A percentile compares a stretch with the other conserved stretches of the same genome.
Conservation (phyloP, 2,797 vertebrate species). For the Miichthys miiuy region DNA sequence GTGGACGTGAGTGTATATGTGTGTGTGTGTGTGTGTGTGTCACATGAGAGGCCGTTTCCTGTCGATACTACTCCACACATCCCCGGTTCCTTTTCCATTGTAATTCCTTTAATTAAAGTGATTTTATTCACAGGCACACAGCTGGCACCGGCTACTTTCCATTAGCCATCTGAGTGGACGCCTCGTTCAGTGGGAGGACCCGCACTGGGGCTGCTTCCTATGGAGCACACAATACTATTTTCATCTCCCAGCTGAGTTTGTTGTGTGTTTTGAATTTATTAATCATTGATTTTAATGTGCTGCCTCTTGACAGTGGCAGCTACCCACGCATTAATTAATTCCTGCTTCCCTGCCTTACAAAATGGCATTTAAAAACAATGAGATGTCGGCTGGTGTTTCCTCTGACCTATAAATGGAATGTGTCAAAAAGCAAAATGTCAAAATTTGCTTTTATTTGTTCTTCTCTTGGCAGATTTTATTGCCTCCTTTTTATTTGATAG, state of each 20-base stretch:
- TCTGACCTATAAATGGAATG: slow-evolving; percentile 88
- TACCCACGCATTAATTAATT: slow-evolving; percentile 89
- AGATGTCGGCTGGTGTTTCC: slow-evolving; percentile 86
- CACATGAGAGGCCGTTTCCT: slow-evolving; percentile 82
- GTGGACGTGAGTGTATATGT: slow-evolving; percentile 26
- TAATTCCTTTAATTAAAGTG: slow-evolving; percentile 91
- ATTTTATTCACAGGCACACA: slow-evolving; percentile 92
- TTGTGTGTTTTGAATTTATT: slow-evolving; percentile 93
- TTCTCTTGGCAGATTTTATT: slow-evolving; percentile 80
- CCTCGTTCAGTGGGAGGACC: slow-evolving; percentile 86
- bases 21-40: slow-evolving; percentile 50
- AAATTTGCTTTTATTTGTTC: slow-evolving; percentile 90
- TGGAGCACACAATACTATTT: slow-evolving; percentile 87
- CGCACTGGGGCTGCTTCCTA: slow-evolving; percentile 86
- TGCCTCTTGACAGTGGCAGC: slow-evolving; percentile 89
- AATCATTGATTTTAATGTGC: slow-evolving; percentile 91
- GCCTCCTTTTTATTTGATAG: slow-evolving; percentile 81
- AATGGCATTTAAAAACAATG: slow-evolving; percentile 90
- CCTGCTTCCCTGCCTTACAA: slow-evolving; percentile 84
- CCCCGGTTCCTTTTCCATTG: slow-evolving; percentile 85
- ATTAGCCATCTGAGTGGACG: slow-evolving; percentile 89
- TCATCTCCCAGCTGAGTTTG: slow-evolving; percentile 91
- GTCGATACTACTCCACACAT: slow-evolving; percentile 83
- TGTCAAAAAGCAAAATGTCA: slow-evolving; percentile 87
- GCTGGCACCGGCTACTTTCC: slow-evolving; percentile 89